Conservation (phyloP, 1,140 invertebrate species). For the Ectropis grisescens region DNA sequence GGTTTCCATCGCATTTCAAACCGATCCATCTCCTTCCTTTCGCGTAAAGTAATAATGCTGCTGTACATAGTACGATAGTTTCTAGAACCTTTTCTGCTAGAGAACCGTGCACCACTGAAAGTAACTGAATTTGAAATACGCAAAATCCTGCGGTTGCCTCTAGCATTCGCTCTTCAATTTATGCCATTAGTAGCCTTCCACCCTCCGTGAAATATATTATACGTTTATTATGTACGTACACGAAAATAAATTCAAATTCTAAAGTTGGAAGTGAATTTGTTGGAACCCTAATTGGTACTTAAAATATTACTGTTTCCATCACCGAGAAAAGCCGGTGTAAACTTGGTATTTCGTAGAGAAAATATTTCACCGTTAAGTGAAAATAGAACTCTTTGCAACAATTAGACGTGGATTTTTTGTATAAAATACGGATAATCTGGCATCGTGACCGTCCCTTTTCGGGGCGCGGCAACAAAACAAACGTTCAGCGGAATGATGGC, state of each 20-base stretch:
- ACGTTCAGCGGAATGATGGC: conserved; percentile 32
- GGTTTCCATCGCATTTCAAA: conserved; percentile 21
- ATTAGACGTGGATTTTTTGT: conserved; percentile 10
- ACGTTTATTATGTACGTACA: conserved; percentile 11
- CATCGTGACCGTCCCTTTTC: conserved; percentile 16
- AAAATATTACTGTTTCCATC: too few species aligned
- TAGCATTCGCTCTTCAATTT: conserved; percentile 39
- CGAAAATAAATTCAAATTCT: conserved; percentile 13
- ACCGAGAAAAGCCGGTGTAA: too few species aligned
- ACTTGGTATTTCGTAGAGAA: conserved; percentile 5
- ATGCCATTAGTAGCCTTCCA: conserved; percentile 40
- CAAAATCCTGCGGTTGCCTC: conserved; percentile 50
- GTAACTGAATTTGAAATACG: conserved; percentile 57
- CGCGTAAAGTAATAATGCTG: conserved; percentile 24
- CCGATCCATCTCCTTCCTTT: conserved; percentile 27
- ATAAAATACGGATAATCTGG: conserved; percentile 14
- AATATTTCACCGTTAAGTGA: too few species aligned
- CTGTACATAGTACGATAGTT: conserved; percentile 23
- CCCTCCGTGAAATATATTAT: conserved; percentile 27
- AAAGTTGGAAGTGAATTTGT: conserved; percentile 14
- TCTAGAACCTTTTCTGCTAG: conserved; percentile 19
- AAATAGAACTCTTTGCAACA: conserved; percentile 2
- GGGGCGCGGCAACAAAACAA: conserved; percentile 30
- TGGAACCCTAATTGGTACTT: conserved; percentile 4
- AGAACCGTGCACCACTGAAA: conserved; percentile 26